Evolutionary conservation across 92 coral and sea anemone species (phyloP).

Genomic region (Micromussa lordhowensis): DNA sequence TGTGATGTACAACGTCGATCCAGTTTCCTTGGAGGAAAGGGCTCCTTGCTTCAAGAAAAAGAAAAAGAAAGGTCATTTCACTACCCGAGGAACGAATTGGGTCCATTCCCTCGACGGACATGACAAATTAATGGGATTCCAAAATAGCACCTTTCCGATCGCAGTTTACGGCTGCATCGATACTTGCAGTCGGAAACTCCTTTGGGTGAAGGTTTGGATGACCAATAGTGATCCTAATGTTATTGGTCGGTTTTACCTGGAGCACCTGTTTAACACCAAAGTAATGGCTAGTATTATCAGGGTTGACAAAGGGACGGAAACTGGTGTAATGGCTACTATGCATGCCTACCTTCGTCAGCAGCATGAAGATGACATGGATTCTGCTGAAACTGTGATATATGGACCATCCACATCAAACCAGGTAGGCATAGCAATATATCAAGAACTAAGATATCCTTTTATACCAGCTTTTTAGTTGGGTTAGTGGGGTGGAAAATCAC

Average conservation of each 20-base stretch:
- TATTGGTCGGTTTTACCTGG: constrained; percentile 61
- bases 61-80: constrained; percentile 63
- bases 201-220: constrained; percentile 66
- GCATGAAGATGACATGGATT: constrained; percentile 57
- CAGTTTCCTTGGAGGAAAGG: constrained; percentile 60
- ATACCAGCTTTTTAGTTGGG: neutral
- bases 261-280: constrained; percentile 56
- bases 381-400: constrained; percentile 61
- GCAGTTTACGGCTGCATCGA: constrained; percentile 60
- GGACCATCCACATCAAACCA: constrained; percentile 67
- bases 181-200: constrained; percentile 62
- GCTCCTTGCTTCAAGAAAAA: constrained; percentile 57
- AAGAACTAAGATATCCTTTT: neutral
- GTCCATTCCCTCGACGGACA: constrained; percentile 61
- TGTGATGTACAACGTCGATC: constrained; percentile 63
- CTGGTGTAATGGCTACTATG: constrained; percentile 61
- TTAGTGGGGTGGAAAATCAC: constrained; percentile 7
- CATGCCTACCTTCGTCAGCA: constrained; percentile 64
- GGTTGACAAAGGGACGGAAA: constrained; percentile 54
- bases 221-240: constrained; percentile 63
- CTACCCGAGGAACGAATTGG: constrained; percentile 51
- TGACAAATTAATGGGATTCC: constrained; percentile 57
- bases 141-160: constrained; percentile 57
- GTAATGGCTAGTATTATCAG: constrained; percentile 34
- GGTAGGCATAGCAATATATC: constrained; percentile 4